Evolutionary conservation across 2,113 vertebrate genomes (phyloP).

Genomic region (Bubo scandiacus): DNA sequence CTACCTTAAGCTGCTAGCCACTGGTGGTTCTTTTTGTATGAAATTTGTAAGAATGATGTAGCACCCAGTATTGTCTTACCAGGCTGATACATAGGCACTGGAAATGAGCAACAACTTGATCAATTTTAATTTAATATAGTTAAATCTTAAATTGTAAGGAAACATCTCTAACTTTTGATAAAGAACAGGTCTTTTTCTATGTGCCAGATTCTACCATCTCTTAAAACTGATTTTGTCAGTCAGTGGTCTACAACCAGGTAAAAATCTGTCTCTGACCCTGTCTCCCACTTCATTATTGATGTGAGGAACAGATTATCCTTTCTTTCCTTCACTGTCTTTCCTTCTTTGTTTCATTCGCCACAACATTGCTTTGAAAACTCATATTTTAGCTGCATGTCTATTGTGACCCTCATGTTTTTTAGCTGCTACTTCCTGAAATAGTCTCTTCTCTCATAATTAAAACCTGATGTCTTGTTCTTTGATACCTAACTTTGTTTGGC

Average conservation of each 20-base stretch:
- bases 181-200: background rate
- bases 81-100: background rate
- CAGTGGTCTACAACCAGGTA: background rate
- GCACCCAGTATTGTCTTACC: background rate
- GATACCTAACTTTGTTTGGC: background rate
- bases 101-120: background rate
- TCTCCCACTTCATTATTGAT: background rate
- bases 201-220: background rate
- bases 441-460: background rate
- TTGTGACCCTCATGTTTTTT: background rate
- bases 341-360: background rate
- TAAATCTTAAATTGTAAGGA: background rate
- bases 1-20: background rate
- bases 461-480: background rate
- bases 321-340: background rate
- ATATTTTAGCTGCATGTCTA: background rate
- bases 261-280: background rate
- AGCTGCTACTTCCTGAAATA: background rate
- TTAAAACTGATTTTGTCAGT: background rate
- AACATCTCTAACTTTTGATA: background rate
- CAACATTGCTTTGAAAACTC: background rate
- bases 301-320: background rate
- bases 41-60: background rate
- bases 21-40: background rate
- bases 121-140: background rate